These are phyloP conservation scores for Phymorhynchus buccinoides DNA, from an alignment of 1,140 invertebrate genomes.

Conservation along the genomic window DNA sequence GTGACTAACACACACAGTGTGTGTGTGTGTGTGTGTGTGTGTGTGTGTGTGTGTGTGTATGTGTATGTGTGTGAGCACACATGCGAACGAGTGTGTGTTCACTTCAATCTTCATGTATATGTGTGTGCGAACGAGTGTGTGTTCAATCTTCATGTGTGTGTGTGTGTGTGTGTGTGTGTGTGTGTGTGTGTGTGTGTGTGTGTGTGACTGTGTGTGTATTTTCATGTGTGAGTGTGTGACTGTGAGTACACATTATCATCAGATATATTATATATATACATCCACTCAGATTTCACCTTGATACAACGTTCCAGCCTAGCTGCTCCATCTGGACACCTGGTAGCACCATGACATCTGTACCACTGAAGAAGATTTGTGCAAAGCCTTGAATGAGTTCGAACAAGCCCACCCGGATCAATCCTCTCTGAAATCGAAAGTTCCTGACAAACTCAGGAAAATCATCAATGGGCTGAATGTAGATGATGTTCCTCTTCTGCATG, in stretches of 20 bases:
- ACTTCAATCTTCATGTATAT: no score
- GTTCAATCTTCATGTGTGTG: background rate
- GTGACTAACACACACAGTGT: no score
- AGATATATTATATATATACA: background rate
- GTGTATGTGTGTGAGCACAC: background rate
- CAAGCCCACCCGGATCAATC: constrained; percentile 41
- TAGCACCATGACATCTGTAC: constrained; percentile 51
- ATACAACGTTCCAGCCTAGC: constrained; percentile 43
- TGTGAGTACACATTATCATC: background rate
- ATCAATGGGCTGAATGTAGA: constrained; percentile 62
- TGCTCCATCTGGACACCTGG: constrained; percentile 41
- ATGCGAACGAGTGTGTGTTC: background rate
- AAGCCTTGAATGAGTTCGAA: constrained; percentile 59
- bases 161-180: background rate
- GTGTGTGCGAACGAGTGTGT: no score
- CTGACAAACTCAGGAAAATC: constrained; percentile 61
- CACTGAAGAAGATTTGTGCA: constrained; percentile 56
- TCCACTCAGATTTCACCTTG: background rate
- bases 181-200: background rate
- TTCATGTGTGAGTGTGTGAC: background rate
- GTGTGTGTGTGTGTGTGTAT: background rate
- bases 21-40: background rate
- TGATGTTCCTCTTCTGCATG: constrained; percentile 47
- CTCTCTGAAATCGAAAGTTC: constrained; percentile 48
- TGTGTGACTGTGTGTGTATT: background rate